Evolutionary conservation across 2,113 vertebrate species (phyloP).

Genomic region (Mellivora capensis): DNA sequence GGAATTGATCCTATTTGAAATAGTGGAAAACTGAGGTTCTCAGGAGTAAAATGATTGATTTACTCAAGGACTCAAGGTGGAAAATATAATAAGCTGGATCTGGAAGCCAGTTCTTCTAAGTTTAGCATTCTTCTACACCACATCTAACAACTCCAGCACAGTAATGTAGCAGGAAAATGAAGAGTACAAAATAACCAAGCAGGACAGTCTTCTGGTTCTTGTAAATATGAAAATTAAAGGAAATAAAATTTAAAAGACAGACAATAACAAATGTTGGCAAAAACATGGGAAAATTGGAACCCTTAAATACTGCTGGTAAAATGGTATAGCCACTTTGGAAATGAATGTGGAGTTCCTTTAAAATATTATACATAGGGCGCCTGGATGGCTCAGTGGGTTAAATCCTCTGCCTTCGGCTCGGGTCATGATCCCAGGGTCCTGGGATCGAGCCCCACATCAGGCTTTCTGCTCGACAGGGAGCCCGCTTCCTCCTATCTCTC

Average conservation of each 20-base stretch:
- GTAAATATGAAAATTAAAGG: background rate
- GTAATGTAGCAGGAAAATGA: background rate
- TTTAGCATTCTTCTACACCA: background rate
- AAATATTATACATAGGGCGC: background rate
- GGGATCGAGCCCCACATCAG: no score
- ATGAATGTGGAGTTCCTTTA: background rate
- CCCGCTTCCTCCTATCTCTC: no score
- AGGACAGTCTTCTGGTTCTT: background rate
- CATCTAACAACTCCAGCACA: background rate
- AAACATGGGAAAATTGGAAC: background rate
- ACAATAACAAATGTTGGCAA: background rate
- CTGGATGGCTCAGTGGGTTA: no score
- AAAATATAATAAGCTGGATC: background rate
- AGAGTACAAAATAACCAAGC: background rate
- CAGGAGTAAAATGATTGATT: background rate
- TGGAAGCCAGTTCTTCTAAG: background rate
- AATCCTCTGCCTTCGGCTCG: no score
- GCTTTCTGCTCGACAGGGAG: no score
- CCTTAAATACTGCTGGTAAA: background rate
- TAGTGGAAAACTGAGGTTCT: background rate
- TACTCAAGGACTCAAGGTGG: background rate
- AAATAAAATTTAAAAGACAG: conserved; percentile 1
- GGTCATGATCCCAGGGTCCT: no score
- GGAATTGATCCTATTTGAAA: background rate
- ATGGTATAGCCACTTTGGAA: background rate